Percentiles rank a stretch among this genome's conserved stretches.
These are phyloP conservation scores for Plectrocnemia conspersa DNA, from an alignment of 1,140 invertebrate species.

Conservation along the genomic window DNA sequence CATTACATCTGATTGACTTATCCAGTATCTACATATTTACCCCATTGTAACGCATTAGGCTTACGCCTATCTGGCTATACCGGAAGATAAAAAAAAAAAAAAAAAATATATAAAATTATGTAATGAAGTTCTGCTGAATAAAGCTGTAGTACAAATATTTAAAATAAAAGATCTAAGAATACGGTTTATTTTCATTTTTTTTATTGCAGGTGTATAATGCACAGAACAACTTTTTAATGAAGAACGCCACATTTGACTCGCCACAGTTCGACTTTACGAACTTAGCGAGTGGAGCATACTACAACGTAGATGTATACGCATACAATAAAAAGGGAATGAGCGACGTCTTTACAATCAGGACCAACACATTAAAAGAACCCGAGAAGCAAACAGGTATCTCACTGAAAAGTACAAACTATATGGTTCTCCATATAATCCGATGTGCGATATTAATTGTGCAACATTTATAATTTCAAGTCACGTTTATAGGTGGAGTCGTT, in stretches of 20 bases:
- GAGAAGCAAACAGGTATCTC: slow-evolving; percentile 70
- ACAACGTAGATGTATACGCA: slow-evolving; percentile 63
- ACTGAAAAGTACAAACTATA: not conserved
- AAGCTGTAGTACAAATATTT: not conserved
- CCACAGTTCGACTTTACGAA: slow-evolving; percentile 26
- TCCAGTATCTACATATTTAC: too few relatives aligned
- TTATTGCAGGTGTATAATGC: slow-evolving; percentile 44
- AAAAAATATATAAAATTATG: too few relatives aligned
- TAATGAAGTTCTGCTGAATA: too few relatives aligned
- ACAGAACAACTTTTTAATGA: slow-evolving; percentile 50
- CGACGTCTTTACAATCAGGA: slow-evolving; percentile 57
- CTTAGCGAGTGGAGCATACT: slow-evolving; percentile 51
- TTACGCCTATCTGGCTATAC: too few relatives aligned
- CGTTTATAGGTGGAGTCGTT: slow-evolving; percentile 22
- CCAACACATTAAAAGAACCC: slow-evolving; percentile 69
- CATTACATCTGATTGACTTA: too few relatives aligned
- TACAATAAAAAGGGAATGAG: slow-evolving; percentile 69
- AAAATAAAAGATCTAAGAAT: not conserved
- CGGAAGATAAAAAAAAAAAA: too few relatives aligned
- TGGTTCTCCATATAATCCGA: too few relatives aligned
- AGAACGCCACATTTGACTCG: slow-evolving; percentile 49
- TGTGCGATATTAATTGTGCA: not conserved
- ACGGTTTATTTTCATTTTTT: slow-evolving; percentile 1
- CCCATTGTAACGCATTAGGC: too few relatives aligned
- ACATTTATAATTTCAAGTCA: not conserved